Evolutionary conservation across 2,888 invertebrate genomes (phyloP).

Genomic region (Amblyteles armatorius): DNA sequence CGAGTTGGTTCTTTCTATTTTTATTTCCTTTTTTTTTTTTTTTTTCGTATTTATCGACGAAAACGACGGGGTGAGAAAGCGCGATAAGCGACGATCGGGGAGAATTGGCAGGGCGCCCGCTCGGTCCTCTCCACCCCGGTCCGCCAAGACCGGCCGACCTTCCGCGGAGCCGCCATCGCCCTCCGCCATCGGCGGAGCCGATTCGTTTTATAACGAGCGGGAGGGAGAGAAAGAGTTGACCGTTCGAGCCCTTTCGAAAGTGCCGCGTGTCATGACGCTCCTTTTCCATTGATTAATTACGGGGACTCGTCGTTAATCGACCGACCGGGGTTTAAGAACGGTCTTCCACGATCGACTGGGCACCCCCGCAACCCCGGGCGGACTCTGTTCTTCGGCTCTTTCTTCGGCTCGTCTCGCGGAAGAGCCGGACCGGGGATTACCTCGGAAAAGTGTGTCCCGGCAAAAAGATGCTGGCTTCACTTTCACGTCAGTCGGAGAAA

Average conservation of each 20-base stretch:
- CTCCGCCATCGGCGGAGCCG: slow-evolving; percentile 34
- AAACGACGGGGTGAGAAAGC: slow-evolving; percentile 57
- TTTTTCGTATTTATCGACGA: slow-evolving; percentile 60
- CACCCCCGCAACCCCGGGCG: slow-evolving; percentile 20
- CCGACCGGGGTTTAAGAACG: slow-evolving; percentile 50
- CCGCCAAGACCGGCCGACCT: slow-evolving; percentile 23
- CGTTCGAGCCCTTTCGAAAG: slow-evolving; percentile 21
- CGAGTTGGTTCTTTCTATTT: slow-evolving; percentile 6
- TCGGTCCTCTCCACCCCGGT: slow-evolving; percentile 52
- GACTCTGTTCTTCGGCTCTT: slow-evolving; percentile 2
- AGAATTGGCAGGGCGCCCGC: slow-evolving; percentile 67
- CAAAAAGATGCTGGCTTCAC: slow-evolving; percentile 19
- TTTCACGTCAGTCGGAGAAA: background rate
- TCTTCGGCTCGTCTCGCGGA: background rate
- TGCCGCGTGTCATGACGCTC: slow-evolving; percentile 43
- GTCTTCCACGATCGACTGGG: slow-evolving; percentile 59
- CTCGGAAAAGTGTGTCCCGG: slow-evolving; percentile 27
- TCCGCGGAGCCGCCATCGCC: slow-evolving; percentile 21
- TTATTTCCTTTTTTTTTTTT: background rate
- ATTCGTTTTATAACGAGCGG: slow-evolving; percentile 11
- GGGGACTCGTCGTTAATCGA: slow-evolving; percentile 60
- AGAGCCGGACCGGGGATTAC: slow-evolving; percentile 9
- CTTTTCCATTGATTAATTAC: slow-evolving; percentile 65
- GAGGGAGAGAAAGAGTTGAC: background rate
- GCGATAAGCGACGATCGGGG: slow-evolving; percentile 65